A percentile compares a stretch with the other conserved stretches of the same genome.
phyloP scores from a whole-genome alignment of 2,113 vertebrate species.

The Chloropsis cyanopogon region DNA sequence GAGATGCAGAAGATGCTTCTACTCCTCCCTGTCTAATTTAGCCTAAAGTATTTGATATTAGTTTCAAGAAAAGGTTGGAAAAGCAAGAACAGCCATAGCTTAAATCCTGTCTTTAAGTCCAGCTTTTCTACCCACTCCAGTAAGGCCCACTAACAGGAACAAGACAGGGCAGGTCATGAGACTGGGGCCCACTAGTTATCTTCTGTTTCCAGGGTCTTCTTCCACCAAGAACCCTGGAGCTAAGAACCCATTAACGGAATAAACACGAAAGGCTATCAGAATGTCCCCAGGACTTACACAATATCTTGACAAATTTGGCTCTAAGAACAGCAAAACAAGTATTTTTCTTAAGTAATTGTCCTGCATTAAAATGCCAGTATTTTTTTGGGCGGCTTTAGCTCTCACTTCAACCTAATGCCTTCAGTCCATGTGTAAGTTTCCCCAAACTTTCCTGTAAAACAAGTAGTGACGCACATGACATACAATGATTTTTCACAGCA shows the following conservation, averaged over 20 bases:
- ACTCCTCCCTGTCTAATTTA: not conserved
- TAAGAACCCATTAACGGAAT: not conserved
- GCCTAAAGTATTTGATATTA: not conserved
- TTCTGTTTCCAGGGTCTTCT: not conserved
- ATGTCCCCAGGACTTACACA: not conserved
- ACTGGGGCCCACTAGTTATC: not conserved
- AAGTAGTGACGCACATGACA: not conserved
- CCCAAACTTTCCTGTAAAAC: not conserved
- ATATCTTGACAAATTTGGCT: not conserved
- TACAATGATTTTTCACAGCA: not conserved
- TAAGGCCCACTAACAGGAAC: not conserved
- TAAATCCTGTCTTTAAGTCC: not conserved
- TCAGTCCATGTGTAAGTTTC: not conserved
- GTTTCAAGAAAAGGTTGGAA: not conserved
- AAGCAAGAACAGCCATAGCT: not conserved
- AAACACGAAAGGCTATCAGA: not conserved
- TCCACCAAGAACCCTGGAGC: not conserved
- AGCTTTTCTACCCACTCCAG: not conserved
- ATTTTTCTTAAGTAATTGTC: not conserved
- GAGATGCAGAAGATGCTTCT: conserved; percentile 18
- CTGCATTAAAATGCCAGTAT: not conserved
- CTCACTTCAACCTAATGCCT: not conserved
- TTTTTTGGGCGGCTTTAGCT: not conserved
- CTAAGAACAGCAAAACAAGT: not conserved
- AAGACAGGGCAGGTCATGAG: not conserved